Evolutionary conservation across 64 coral and sea anemone species (phyloP).

Genomic region (Montipora capricornis): DNA sequence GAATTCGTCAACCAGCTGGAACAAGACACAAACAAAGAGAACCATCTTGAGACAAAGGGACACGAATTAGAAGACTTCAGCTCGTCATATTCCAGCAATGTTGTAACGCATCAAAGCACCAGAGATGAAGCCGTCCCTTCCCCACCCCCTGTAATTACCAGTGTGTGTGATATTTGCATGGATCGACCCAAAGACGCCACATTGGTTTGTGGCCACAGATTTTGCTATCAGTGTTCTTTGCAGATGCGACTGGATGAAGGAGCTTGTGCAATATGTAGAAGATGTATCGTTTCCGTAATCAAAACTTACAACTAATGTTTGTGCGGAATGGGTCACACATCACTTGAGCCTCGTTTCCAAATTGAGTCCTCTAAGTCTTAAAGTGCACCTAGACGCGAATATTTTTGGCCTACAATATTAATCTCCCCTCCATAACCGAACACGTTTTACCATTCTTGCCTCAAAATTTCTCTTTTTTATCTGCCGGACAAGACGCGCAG

Average conservation of each 20-base stretch:
- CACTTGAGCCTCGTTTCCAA: neutral
- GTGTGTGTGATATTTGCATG: slow-evolving; percentile 74
- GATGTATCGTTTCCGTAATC: slow-evolving; percentile 76
- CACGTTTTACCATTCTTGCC: no score
- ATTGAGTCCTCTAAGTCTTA: no score
- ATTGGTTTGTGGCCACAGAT: slow-evolving; percentile 72
- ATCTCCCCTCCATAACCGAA: no score
- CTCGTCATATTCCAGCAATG: neutral
- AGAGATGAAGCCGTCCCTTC: neutral
- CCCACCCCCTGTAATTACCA: neutral
- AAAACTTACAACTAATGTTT: slow-evolving; percentile 73
- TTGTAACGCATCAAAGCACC: neutral
- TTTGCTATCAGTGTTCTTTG: slow-evolving; percentile 60
- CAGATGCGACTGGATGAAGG: slow-evolving; percentile 77
- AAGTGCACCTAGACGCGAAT: no score
- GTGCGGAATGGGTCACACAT: neutral
- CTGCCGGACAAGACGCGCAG: no score
- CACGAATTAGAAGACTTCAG: neutral
- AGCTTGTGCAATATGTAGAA: slow-evolving; percentile 65
- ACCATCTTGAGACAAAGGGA: neutral
- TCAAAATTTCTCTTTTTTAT: no score
- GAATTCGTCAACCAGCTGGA: neutral
- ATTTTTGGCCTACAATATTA: no score
- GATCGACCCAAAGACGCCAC: slow-evolving; percentile 77
- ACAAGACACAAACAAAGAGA: neutral